These are phyloP conservation scores for Eurytoma californica DNA, from an alignment of 2,888 invertebrate genomes.

Conservation along the genomic window DNA sequence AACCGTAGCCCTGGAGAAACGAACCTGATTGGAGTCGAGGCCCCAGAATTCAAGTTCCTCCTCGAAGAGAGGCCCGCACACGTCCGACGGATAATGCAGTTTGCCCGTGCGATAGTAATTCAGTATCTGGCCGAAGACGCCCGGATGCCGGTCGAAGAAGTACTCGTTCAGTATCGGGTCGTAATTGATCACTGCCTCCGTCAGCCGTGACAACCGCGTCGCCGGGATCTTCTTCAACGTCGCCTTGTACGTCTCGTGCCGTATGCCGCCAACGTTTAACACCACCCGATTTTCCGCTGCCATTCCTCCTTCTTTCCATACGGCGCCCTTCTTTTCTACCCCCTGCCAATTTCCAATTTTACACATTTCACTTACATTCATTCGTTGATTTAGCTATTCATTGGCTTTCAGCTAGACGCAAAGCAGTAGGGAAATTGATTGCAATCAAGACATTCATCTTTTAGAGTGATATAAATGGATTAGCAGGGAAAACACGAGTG, in stretches of 20 bases:
- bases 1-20: neutral
- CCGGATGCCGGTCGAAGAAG: slow-evolving; percentile 99
- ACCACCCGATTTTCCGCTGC: slow-evolving; percentile 99
- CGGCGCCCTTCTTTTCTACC: neutral
- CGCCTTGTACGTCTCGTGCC: slow-evolving; percentile 97
- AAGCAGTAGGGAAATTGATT: no score
- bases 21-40: slow-evolving; percentile 97
- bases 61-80: slow-evolving; percentile 98
- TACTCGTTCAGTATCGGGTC: slow-evolving; percentile 99
- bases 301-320: slow-evolving; percentile 88
- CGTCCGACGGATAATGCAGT: slow-evolving; percentile 98
- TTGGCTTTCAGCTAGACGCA: no score
- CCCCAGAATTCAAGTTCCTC: slow-evolving; percentile 99
- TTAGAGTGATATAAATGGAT: no score
- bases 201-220: slow-evolving; percentile 93
- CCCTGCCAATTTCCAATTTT: no score
- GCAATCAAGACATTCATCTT: no score
- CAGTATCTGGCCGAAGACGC: slow-evolving; percentile 96
- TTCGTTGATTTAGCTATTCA: no score
- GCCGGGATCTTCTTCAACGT: slow-evolving; percentile 98
- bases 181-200: slow-evolving; percentile 98
- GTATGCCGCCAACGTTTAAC: slow-evolving; percentile 97
- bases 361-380: no score
- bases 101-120: slow-evolving; percentile 99
- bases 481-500: no score